These are phyloP conservation scores for Papilio xuthus DNA, from an alignment of 1,140 invertebrate species.

Conservation along the genomic window DNA sequence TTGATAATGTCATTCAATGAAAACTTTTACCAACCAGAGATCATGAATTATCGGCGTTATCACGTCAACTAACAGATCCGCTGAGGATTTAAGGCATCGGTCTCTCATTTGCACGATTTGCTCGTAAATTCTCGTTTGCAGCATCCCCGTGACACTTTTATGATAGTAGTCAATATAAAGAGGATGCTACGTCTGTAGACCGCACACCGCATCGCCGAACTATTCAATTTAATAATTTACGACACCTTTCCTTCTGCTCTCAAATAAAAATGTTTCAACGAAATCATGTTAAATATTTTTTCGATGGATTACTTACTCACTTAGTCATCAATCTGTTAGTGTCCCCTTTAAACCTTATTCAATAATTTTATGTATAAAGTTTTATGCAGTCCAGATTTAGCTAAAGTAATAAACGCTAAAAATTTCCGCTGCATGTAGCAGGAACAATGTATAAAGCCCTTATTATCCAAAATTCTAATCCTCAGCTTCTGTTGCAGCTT, in stretches of 20 bases:
- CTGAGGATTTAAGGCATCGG: slow-evolving; percentile 62
- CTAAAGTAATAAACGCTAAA: not conserved
- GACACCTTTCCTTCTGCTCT: slow-evolving; percentile 22
- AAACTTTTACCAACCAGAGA: slow-evolving; percentile 51
- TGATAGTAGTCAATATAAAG: slow-evolving; percentile 61
- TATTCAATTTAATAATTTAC: slow-evolving; percentile 39
- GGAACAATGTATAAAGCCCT: not conserved
- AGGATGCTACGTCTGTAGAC: slow-evolving; percentile 50
- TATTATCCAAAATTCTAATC: not conserved
- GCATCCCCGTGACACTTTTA: slow-evolving; percentile 73
- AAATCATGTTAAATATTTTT: slow-evolving; percentile 17
- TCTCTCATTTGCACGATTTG: slow-evolving; percentile 72
- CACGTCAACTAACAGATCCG: slow-evolving; percentile 61
- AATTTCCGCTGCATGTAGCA: not conserved
- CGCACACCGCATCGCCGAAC: slow-evolving; percentile 32
- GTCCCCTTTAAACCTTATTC: not conserved
- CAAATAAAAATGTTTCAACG: slow-evolving; percentile 26
- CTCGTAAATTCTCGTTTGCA: slow-evolving; percentile 74
- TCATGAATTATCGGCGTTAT: slow-evolving; percentile 68
- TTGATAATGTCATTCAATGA: slow-evolving; percentile 43
- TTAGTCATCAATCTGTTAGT: not conserved
- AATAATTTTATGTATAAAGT: not conserved
- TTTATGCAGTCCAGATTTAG: not conserved
- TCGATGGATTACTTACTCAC: not conserved
- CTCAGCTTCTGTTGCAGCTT: not conserved